Evolutionary conservation across 1,140 invertebrate species (phyloP), one percentile per base, ranked within the genome.

Genomic region (Forficula auricularia): DNA sequence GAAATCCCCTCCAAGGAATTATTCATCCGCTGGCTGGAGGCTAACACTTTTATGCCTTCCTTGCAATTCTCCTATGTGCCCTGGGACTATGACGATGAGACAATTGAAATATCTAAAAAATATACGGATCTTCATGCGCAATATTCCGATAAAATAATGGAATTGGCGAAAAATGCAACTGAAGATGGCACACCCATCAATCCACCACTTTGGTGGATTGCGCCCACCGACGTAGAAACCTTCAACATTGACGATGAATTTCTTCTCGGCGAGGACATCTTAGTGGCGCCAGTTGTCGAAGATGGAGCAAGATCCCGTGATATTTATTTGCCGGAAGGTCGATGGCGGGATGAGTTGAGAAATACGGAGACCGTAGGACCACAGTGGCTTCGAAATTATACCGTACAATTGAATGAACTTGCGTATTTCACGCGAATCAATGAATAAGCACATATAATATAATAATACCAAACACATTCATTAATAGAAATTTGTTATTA

Each of bases 131-230:
- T 90, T 1, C 85, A 88, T 54, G 67, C 67, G n/a, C 52, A 71
- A 14, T 76, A 73, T 49, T 62, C 77, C 0, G 65, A 71, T 12
- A 57, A 64, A 27, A 81, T 90, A 19, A 53, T 73, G 14, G 56
- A 60, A 6, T 60, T 70, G 31, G 78, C 80, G 55, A 56, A 68
- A 42, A 59, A 66, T 39, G 65, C 77, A 10, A 67, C 76, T 0
- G 34, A 54, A 1, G 64, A 65, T 3, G 85, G 84, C 41, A 65
- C 69, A 8, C 83, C 84, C 0, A 69, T 86, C 30, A 83, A 90
- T 62, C 65, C 80, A n/a, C 86, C 87, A 0, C 68, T 92, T n/a
- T 92, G 88, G 87, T 92, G 85, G 86, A 52, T 85, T 1, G 77
- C 78, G 47, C 83, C 86, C 0, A 62, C 57, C 0, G 74, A 87